Evolutionary conservation across 1,140 invertebrate genomes (phyloP).

Genomic region (Elysia chlorotica): DNA sequence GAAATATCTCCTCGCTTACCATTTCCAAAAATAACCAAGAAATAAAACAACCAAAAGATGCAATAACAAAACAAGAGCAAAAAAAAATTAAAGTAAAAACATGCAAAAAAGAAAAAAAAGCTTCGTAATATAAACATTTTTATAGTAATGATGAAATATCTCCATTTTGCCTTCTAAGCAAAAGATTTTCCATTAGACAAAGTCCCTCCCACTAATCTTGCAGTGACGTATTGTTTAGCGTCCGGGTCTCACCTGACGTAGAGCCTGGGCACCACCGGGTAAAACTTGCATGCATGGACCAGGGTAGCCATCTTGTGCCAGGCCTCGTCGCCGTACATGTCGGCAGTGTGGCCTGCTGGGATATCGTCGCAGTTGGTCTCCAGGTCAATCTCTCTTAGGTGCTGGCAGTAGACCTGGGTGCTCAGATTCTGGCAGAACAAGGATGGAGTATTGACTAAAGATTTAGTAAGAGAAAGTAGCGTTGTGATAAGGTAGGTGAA

Average conservation of each 20-base stretch:
- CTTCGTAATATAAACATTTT: too few relatives aligned
- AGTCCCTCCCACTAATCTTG: neutral
- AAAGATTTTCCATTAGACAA: too few relatives aligned
- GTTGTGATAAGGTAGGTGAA: neutral
- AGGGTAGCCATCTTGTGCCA: constrained; percentile 14
- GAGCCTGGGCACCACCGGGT: constrained; percentile 28
- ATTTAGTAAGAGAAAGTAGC: neutral
- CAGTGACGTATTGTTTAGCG: neutral
- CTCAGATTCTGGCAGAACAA: constrained; percentile 20
- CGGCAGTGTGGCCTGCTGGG: neutral
- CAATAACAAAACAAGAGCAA: too few relatives aligned
- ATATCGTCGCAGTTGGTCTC: constrained; percentile 14
- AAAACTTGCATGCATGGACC: constrained; percentile 29
- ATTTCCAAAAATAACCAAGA: too few relatives aligned
- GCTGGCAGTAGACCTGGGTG: constrained; percentile 33
- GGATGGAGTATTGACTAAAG: neutral
- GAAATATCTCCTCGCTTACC: neutral
- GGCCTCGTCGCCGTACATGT: constrained; percentile 7
- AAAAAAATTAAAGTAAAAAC: too few relatives aligned
- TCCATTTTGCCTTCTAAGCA: neutral
- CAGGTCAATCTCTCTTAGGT: constrained; percentile 29
- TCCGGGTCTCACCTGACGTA: constrained; percentile 25
- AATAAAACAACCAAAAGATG: too few relatives aligned
- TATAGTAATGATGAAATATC: neutral
- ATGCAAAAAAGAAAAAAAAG: too few relatives aligned